Evolutionary conservation across 2,113 vertebrate species (phyloP), one percentile per base, ranked within the genome.

Genomic region (Scophthalmus maximus): DNA sequence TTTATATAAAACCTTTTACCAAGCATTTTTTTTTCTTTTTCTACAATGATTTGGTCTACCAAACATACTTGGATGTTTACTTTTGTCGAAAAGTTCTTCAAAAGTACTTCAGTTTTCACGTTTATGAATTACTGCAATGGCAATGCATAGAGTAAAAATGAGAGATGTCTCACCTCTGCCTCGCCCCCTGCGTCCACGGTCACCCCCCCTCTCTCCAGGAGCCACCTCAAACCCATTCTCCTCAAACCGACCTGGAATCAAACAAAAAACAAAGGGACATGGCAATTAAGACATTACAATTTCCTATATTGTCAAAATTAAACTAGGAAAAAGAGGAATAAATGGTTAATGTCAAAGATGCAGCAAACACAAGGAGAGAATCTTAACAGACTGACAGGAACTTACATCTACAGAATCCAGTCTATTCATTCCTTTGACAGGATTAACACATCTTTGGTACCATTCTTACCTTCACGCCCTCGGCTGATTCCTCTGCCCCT

Each of bases 221-320:
- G 40, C 92, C 68, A 67, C 92, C 76, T 98, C 96, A 89, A 97
- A 94, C 47, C 96, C 97, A 72, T 99, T 98, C 83, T 99, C 97
- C 87, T 99, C 97, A 20, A 88, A 66, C 82, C 94, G 94, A 79
- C 95, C 97, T 98, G 82, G 5, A 87, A 79, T 11, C 18, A 3
- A 78, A 70, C 25, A 77, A 42, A 23, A 77, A 42, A 23, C 3
- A 44, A 38, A 57, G 3, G 3, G 14, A n/a, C 8, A 34, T 3
- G 11, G 1, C 38, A 40, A 42, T 26, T 14, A 52, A 15, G n/a
- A 34, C 23, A 23, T 12, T 15, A 34, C 40, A 20, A 20, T 47
- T 20, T 17, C n/a, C 18, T 6, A 20, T 9, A n/a, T 8, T 8
- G 6, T n/a, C 8, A 40, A 76, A 18, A 66, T 1, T 30, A 4